These are phyloP conservation scores for Cyclargus thomasi DNA, from an alignment of 1,140 invertebrate species.

Conservation along the genomic window DNA sequence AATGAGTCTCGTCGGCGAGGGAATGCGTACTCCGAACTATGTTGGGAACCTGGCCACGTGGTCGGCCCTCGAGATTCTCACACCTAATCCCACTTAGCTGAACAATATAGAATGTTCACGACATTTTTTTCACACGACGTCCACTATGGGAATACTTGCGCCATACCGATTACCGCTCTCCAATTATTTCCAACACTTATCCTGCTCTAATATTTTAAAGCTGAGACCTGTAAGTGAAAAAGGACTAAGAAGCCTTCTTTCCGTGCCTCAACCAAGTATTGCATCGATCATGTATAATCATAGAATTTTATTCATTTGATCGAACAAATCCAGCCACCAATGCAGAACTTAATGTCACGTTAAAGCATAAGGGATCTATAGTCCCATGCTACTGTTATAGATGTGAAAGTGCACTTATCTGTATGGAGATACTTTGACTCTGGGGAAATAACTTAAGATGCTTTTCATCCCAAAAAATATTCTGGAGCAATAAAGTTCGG, in stretches of 20 bases:
- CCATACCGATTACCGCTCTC: not conserved
- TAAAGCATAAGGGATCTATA: no score
- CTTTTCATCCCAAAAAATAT: no score
- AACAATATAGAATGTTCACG: conserved; percentile 10
- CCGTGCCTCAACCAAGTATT: not conserved
- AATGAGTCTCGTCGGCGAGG: conserved; percentile 67
- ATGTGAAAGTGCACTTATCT: no score
- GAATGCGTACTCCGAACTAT: conserved; percentile 67
- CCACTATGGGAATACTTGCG: conserved; percentile 6
- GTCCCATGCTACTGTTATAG: no score
- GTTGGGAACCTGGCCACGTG: conserved; percentile 39
- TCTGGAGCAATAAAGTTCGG: no score
- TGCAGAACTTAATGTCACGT: no score
- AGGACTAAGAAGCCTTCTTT: no score
- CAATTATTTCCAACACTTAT: not conserved
- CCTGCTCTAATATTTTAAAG: not conserved
- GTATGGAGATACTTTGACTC: no score
- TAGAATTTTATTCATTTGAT: not conserved
- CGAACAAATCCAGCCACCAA: no score
- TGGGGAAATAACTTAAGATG: no score
- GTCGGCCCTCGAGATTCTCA: conserved; percentile 11
- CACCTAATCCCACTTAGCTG: conserved; percentile 14
- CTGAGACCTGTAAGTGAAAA: no score
- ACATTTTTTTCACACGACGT: not conserved
- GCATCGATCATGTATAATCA: not conserved